Base-by-base conservation (phyloP, 2,888 invertebrate genomes). In the Teinopalpus imperialis region DNA sequence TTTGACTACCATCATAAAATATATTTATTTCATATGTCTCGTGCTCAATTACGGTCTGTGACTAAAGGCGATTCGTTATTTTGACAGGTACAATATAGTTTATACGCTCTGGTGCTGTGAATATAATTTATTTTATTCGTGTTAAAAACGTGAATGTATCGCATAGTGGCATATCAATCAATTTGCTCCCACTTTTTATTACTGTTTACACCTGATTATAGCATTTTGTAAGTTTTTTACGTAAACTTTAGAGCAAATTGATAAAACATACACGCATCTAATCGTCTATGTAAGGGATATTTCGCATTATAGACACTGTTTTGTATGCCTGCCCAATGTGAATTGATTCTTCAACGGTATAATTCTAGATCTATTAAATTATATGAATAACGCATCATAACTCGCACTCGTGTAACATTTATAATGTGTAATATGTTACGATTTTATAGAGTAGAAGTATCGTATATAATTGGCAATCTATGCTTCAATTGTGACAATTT, bases 261-360 rank as follows among this genome's bases (percentile, higher is more conserved):
- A 49, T 9, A 58, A 63, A 63, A 3, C 16, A 68, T 59, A 66
- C 74, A 74, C 66, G 66, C 70, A 69, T 75, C 65, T 72, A 67
- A 68, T 73, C 70, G 73, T 78, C 74, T 71, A 67, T 69, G 66
- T 74, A 72, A 69, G 71, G 31, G 63, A 69, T 55, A 66, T 65
- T 63, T 63, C 50, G 62, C 59, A 55, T 59, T 64, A 59, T 52
- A 54, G 52, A 63, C 56, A 61, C 53, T 54, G 52, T 66, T 65
- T 67, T 68, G 59, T 65, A 66, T 68, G 59, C 74, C 66, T 72
- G 79, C 66, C 68, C 69, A 68, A 67, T 63, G 59, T 27, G n/a
- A n/a, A n/a, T n/a, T n/a, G n/a, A n/a, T n/a, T n/a, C n/a, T n/a
- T n/a, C n/a, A n/a, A n/a, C n/a, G n/a, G n/a, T n/a, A n/a, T n/a